Conservation (phyloP, 2,888 invertebrate species). For the Apoderus coryli region DNA sequence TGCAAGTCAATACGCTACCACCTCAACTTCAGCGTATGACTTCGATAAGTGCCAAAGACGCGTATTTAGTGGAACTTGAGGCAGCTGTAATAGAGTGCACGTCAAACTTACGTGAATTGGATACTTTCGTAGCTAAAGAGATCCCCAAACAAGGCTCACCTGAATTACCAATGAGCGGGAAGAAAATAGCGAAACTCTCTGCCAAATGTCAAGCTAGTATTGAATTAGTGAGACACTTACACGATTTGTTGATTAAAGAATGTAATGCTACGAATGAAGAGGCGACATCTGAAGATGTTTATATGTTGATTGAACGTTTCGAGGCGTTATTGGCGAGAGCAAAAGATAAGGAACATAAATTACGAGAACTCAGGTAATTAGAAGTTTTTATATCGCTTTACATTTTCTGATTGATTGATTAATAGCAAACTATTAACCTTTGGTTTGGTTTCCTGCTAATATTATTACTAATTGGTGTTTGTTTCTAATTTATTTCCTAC, state of each 20-base stretch:
- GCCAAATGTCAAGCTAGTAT: constrained; percentile 67
- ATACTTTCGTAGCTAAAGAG: constrained; percentile 45
- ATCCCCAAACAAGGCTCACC: constrained; percentile 38
- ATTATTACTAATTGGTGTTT: constrained; percentile 26
- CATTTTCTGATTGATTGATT: constrained; percentile 21
- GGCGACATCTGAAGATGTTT: constrained; percentile 50
- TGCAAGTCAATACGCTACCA: constrained; percentile 70
- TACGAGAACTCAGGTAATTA: constrained; percentile 65
- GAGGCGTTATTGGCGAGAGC: constrained; percentile 54
- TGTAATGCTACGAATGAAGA: constrained; percentile 52
- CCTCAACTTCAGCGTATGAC: constrained; percentile 43
- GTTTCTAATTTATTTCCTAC: constrained; percentile 28
- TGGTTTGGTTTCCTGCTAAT: constrained; percentile 18
- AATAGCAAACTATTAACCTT: constrained; percentile 2
- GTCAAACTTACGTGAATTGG: constrained; percentile 48
- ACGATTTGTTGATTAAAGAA: constrained; percentile 57
- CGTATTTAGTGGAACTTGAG: constrained; percentile 61
- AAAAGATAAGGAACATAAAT: constrained; percentile 59
- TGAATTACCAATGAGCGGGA: constrained; percentile 47
- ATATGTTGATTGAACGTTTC: constrained; percentile 49
- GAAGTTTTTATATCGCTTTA: no score
- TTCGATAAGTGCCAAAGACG: constrained; percentile 66
- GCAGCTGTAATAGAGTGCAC: constrained; percentile 60
- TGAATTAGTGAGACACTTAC: constrained; percentile 69
- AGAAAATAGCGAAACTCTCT: constrained; percentile 59